A percentile compares a stretch with the other conserved stretches of the same genome.
Conservation (phyloP, 92 coral and sea anemone genomes). For the Siderastrea siderea region DNA sequence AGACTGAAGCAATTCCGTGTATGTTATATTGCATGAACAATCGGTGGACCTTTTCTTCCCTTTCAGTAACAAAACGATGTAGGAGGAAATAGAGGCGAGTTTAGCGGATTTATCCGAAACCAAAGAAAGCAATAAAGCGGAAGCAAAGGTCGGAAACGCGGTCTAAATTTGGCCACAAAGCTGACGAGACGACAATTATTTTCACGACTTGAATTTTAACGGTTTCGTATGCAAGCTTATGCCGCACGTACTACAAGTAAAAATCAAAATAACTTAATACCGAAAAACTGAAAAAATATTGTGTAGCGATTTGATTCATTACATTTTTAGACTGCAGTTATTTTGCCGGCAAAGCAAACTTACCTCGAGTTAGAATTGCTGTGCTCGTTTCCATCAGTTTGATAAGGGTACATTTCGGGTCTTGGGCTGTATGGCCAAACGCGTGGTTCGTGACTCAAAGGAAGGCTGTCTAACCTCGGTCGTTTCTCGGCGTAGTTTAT, state of each 20-base stretch:
- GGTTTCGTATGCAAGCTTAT: neutral
- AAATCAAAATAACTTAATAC: neutral
- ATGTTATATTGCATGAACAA: neutral
- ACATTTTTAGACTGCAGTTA: too few relatives aligned
- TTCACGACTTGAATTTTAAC: slow-evolving; percentile 10
- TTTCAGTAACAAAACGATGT: neutral
- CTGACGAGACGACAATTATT: slow-evolving; percentile 19
- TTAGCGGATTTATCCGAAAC: slow-evolving; percentile 25
- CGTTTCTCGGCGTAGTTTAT: slow-evolving; percentile 28
- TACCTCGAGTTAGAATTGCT: slow-evolving; percentile 47
- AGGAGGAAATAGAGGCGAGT: slow-evolving; percentile 10
- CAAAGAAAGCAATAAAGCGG: slow-evolving; percentile 2
- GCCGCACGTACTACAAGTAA: neutral
- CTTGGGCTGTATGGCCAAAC: slow-evolving; percentile 41
- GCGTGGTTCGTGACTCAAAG: slow-evolving; percentile 54
- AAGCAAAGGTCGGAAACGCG: slow-evolving; percentile 18
- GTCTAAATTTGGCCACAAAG: slow-evolving; percentile 42
- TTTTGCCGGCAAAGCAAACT: neutral
- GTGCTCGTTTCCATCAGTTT: slow-evolving; percentile 38
- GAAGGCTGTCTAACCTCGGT: slow-evolving; percentile 22
- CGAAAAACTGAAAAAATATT: neutral
- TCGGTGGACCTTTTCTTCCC: neutral
- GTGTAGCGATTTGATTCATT: neutral
- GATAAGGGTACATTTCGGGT: slow-evolving; percentile 51
- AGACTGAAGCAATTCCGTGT: neutral